A percentile compares a stretch with the other conserved stretches of the same genome.
These are phyloP conservation scores for Nannospalax galili DNA, from an alignment of 2,113 vertebrate species.

Conservation along the genomic window DNA sequence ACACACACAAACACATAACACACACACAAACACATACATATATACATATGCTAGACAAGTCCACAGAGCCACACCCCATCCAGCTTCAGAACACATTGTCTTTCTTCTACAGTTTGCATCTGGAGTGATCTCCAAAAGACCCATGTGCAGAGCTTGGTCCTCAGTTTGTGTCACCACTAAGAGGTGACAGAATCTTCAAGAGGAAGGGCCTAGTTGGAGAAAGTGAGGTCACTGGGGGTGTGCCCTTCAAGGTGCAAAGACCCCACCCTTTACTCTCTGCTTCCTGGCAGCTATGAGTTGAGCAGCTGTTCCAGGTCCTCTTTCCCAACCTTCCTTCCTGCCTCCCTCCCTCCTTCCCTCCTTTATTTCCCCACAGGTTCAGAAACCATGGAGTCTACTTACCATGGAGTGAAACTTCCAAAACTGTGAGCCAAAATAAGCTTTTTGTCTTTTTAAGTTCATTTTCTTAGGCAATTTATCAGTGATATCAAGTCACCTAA, in stretches of 20 bases:
- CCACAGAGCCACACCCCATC: not conserved
- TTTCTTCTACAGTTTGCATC: not conserved
- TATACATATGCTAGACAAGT: not conserved
- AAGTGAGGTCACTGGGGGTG: not conserved
- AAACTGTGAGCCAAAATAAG: not conserved
- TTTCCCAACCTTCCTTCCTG: not conserved
- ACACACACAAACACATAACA: too few relatives aligned
- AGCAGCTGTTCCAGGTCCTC: not conserved
- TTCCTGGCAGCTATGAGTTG: not conserved
- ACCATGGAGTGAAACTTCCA: not conserved
- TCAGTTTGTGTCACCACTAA: not conserved
- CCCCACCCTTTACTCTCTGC: not conserved
- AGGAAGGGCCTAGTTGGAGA: not conserved
- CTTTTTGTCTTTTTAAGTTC: not conserved
- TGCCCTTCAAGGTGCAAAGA: not conserved
- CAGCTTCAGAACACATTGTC: slow-evolving; percentile 20
- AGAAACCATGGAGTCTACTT: not conserved
- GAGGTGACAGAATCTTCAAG: not conserved
- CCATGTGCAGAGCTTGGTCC: not conserved
- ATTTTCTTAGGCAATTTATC: not conserved
- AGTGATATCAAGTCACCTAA: not conserved
- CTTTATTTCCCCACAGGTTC: too few relatives aligned
- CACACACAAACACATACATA: too few relatives aligned
- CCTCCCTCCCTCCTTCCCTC: too few relatives aligned
- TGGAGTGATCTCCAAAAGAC: not conserved